Conservation (phyloP, 2,888 invertebrate genomes). For the Gari tellinella region DNA sequence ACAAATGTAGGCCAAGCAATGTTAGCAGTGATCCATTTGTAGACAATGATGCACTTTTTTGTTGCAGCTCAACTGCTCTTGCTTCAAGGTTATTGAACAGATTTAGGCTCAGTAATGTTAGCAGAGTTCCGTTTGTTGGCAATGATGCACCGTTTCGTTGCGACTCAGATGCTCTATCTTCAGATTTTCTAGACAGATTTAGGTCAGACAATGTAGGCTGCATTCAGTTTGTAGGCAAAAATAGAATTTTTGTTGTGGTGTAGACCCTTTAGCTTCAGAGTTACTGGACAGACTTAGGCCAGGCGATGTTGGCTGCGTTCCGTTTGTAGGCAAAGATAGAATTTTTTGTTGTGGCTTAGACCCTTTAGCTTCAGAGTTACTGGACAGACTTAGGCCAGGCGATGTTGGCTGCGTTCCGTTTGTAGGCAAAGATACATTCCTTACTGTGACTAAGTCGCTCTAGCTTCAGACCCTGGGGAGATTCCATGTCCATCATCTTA, state of each 20-base stretch:
- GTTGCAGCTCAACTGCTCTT: conserved; percentile 86
- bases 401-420: conserved; percentile 97
- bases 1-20: conserved; percentile 93
- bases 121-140: too few species aligned
- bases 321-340: neutral
- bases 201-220: too few species aligned
- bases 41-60: conserved; percentile 96
- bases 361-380: neutral
- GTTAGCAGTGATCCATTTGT: conserved; percentile 97
- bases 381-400: conserved; percentile 91
- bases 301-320: too few species aligned
- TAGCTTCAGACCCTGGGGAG: conserved; percentile 94
- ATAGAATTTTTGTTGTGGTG: too few species aligned
- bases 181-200: too few species aligned
- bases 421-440: conserved; percentile 96
- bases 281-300: too few species aligned
- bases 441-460: conserved; percentile 87
- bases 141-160: too few species aligned
- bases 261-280: too few species aligned
- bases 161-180: too few species aligned
- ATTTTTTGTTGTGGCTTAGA: neutral
- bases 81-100: too few species aligned
- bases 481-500: conserved; percentile 93
- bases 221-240: too few species aligned
- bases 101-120: too few species aligned